A percentile compares a stretch with the other conserved stretches of the same genome.
Evolutionary conservation across 1,140 invertebrate genomes (phyloP).

Genomic region (Drosophila pseudoananassae): DNA sequence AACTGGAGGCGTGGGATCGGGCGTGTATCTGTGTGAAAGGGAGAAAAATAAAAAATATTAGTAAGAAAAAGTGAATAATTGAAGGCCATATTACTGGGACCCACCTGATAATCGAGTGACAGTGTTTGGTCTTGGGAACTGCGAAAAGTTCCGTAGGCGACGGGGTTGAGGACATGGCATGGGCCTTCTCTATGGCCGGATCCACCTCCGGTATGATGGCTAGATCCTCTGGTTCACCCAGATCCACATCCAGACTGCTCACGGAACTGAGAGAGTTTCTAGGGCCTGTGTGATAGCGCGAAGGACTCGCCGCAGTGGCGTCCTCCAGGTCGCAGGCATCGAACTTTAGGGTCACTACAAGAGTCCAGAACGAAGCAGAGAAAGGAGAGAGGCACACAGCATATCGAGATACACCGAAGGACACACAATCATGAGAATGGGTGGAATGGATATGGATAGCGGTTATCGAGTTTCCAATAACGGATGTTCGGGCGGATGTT

Average conservation of each 20-base stretch:
- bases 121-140: conserved; percentile 66
- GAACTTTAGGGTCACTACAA: conserved; percentile 81
- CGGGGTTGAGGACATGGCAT: conserved; percentile 29
- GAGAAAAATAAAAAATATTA: neutral
- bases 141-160: conserved; percentile 65
- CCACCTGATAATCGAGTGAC: conserved; percentile 78
- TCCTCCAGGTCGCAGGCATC: conserved; percentile 71
- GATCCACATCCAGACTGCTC: conserved; percentile 70
- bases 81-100: no score
- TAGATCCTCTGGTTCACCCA: conserved; percentile 57
- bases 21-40: conserved; percentile 62
- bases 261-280: conserved; percentile 68
- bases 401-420: conserved; percentile 79
- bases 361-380: conserved; percentile 55
- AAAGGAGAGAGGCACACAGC: conserved; percentile 75
- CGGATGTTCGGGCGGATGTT: conserved; percentile 49
- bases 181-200: conserved; percentile 61
- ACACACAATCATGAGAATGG: conserved; percentile 56
- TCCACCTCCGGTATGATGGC: conserved; percentile 69
- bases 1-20: conserved; percentile 71
- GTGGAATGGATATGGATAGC: conserved; percentile 17
- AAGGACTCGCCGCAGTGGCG: conserved; percentile 31
- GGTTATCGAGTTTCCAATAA: conserved; percentile 6
- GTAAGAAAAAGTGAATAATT: neutral
- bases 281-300: conserved; percentile 27